Evolutionary conservation across 2,888 invertebrate genomes (phyloP), one percentile per base, ranked within the genome.

Genomic region (Harpagoxenus sublaevis): DNA sequence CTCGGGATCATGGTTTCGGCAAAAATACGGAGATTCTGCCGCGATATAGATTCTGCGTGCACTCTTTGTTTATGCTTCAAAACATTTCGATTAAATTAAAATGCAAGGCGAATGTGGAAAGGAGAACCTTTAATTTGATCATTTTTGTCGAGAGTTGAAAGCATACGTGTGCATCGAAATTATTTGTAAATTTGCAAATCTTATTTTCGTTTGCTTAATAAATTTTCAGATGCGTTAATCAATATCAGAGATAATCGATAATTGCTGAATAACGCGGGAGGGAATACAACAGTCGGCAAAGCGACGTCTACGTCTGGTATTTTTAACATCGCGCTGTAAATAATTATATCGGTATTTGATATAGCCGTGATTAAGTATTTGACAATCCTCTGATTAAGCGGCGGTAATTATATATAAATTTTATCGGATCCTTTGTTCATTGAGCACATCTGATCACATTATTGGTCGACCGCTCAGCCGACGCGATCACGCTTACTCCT

Each of bases 301-400:
- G 55, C 28, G 42, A 45, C 12, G 53, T 74, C 48, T 15, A 6
- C 12, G 42, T 28, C n/a, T 31, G 51, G 42, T 73, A 73, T 73
- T 60, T 84, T 84, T 66, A 84, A 65, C 65, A 18, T 57, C n/a
- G 31, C 57, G 23, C 65, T n/a, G 39, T 23, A 60, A 71, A 81
- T 60, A 71, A 81, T 6, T 28, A 48, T 65, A 66, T 45, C 45
- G 28, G n/a, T 4, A n/a, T 9, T n/a, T 23, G 62, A 42, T 77
- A 53, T 65, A 42, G 15, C 23, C 28, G 39, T 18, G 57, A 42
- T 28, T 23, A 57, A 78, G 31, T 42, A 55, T 68, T 53, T 28
- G 42, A 39, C 23, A 39, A 5, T 55, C 42, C 9, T 9, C 8
- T 60, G 28, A 71, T 81, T 48, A 39, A 73, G 31, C 35, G 48